phyloP scores from a whole-genome alignment of 2,888 invertebrate genomes.

The Gortyna flavago region DNA sequence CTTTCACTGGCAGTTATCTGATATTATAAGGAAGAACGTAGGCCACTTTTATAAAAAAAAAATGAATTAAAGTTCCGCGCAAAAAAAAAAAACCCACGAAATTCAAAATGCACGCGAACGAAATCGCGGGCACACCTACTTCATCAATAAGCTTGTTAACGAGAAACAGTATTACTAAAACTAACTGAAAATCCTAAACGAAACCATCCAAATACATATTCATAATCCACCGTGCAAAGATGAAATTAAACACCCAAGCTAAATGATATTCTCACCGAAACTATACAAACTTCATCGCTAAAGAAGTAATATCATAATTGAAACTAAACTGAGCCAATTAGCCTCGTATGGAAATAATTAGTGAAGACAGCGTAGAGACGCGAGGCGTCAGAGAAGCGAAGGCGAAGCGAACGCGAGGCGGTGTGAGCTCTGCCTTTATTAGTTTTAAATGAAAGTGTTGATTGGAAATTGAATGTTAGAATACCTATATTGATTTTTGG shows the following conservation, averaged over 20 bases:
- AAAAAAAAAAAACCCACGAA: neutral
- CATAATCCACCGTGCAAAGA: conserved; percentile 32
- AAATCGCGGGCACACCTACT: neutral
- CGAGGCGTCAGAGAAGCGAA: conserved; percentile 8
- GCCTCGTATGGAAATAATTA: conserved; percentile 66
- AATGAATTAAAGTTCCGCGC: too few relatives aligned
- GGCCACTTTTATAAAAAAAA: too few relatives aligned
- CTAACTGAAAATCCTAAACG: neutral
- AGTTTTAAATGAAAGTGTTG: conserved; percentile 25
- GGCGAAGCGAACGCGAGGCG: neutral
- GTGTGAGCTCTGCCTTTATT: conserved; percentile 16
- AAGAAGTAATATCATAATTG: conserved; percentile 67
- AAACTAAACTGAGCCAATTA: conserved; percentile 67
- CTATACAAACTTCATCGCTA: conserved; percentile 35
- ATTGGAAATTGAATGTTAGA: too few relatives aligned
- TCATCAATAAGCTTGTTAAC: neutral
- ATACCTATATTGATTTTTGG: too few relatives aligned
- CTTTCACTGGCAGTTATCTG: too few relatives aligned
- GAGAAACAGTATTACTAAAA: neutral
- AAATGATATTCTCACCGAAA: conserved; percentile 37
- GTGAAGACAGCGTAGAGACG: conserved; percentile 41
- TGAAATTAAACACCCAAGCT: conserved; percentile 28
- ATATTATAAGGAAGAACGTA: too few relatives aligned
- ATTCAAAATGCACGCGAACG: neutral
- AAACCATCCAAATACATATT: conserved; percentile 23